Evolutionary conservation across 1,140 invertebrate species (phyloP).

Genomic region (Acyrthosiphon pisum): DNA sequence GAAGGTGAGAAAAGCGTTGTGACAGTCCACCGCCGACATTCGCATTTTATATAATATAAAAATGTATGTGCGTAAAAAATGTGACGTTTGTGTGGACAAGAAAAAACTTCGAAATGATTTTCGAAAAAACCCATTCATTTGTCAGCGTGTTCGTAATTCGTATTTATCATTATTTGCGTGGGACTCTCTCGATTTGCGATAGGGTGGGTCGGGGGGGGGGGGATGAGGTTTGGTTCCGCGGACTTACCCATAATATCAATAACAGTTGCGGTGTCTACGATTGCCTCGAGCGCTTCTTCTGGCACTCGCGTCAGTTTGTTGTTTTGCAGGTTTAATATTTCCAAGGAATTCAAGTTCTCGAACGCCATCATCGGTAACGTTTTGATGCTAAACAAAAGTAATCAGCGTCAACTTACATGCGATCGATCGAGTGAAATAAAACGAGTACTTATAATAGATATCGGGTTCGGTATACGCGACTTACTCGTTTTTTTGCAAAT

Average conservation of each 20-base stretch:
- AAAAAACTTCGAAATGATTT: not conserved
- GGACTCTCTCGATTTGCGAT: not conserved
- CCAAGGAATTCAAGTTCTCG: constrained; percentile 85
- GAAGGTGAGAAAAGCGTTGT: not conserved
- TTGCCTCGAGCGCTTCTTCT: constrained; percentile 86
- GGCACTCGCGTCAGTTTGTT: constrained; percentile 82
- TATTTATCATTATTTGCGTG: not conserved
- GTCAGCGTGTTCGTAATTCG: not conserved
- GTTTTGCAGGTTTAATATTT: constrained; percentile 85
- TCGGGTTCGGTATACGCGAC: constrained; percentile 57
- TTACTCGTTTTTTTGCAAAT: constrained; percentile 91
- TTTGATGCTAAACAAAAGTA: constrained; percentile 71
- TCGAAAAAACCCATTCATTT: not conserved
- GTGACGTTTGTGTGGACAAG: not conserved
- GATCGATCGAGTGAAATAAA: not conserved
- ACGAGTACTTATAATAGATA: too few species aligned
- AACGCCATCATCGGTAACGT: constrained; percentile 79
- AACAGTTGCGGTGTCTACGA: constrained; percentile 82
- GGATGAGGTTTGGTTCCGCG: not conserved
- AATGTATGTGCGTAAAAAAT: not conserved
- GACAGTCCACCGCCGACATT: not conserved
- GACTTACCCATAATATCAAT: constrained; percentile 85
- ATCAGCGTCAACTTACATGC: not conserved
- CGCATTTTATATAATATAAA: not conserved
- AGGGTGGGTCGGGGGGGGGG: too few species aligned